Percentiles rank a stretch among this genome's conserved stretches.
These are phyloP conservation scores for Amiota mariae DNA, from an alignment of 2,888 invertebrate species.

Conservation along the genomic window DNA sequence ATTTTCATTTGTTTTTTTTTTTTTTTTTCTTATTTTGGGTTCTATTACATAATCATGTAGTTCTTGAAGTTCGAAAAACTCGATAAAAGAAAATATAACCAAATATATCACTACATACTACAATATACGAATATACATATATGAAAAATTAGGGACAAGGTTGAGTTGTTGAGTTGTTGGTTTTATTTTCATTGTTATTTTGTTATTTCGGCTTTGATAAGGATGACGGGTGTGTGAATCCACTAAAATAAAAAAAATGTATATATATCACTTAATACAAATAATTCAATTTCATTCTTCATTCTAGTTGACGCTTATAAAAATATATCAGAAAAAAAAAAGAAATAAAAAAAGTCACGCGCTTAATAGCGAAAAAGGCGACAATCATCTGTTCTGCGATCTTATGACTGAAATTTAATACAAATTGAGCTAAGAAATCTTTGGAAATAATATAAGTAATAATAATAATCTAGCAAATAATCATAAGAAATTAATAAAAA, in stretches of 20 bases:
- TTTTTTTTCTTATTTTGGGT: too few relatives aligned
- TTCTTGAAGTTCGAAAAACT: too few relatives aligned
- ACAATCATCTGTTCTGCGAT: neutral
- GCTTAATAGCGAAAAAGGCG: neutral
- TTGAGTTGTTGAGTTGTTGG: neutral
- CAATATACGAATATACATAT: too few relatives aligned
- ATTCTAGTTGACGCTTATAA: neutral
- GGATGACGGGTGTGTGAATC: neutral
- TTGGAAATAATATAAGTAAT: too few relatives aligned
- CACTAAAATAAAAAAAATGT: too few relatives aligned
- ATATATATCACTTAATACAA: too few relatives aligned
- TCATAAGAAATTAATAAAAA: neutral
- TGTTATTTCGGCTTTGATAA: neutral
- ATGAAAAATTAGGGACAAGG: too few relatives aligned
- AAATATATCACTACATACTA: too few relatives aligned
- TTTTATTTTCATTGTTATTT: slow-evolving; percentile 5
- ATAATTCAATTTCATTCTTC: too few relatives aligned
- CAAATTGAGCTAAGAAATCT: neutral
- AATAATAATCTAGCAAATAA: neutral
- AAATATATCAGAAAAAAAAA: neutral
- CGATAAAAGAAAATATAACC: too few relatives aligned
- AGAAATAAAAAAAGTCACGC: neutral
- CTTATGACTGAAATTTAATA: slow-evolving; percentile 8
- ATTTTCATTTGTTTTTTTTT: too few relatives aligned
- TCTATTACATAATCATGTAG: too few relatives aligned